Conservation (phyloP, 2,113 vertebrate genomes). For the Leucopsar rothschildi region DNA sequence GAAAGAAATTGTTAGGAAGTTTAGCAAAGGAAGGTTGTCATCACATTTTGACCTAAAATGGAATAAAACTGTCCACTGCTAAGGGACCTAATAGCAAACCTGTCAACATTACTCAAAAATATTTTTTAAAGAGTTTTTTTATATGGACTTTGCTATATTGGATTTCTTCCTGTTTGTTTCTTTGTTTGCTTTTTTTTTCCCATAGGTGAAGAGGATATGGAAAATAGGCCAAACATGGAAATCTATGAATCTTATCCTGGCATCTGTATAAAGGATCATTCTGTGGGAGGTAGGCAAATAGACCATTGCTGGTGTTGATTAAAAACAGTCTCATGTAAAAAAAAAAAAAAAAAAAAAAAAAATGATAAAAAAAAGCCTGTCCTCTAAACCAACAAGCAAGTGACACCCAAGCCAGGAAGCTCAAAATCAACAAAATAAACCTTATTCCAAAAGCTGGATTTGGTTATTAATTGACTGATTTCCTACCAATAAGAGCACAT, state of each 20-base stretch:
- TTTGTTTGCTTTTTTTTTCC: background rate
- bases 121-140: background rate
- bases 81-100: background rate
- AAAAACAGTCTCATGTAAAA: background rate
- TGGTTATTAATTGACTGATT: constrained; percentile 27
- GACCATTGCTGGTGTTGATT: background rate
- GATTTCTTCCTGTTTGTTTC: background rate
- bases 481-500: constrained; percentile 29
- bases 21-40: background rate
- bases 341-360: background rate
- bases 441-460: background rate
- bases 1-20: background rate
- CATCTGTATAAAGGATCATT: background rate
- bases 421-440: constrained; percentile 28
- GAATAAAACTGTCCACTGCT: background rate
- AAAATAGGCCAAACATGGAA: background rate
- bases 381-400: constrained; percentile 8
- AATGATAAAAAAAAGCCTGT: background rate
- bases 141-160: background rate
- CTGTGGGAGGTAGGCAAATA: background rate
- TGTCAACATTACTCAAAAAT: background rate
- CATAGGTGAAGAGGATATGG: background rate
- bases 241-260: background rate
- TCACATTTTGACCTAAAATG: background rate
- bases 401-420: constrained; percentile 1